Evolutionary conservation across 30 jellyfish, hydroid and myxozoan species (phyloP).

Genomic region (Turritopsis rubra): DNA sequence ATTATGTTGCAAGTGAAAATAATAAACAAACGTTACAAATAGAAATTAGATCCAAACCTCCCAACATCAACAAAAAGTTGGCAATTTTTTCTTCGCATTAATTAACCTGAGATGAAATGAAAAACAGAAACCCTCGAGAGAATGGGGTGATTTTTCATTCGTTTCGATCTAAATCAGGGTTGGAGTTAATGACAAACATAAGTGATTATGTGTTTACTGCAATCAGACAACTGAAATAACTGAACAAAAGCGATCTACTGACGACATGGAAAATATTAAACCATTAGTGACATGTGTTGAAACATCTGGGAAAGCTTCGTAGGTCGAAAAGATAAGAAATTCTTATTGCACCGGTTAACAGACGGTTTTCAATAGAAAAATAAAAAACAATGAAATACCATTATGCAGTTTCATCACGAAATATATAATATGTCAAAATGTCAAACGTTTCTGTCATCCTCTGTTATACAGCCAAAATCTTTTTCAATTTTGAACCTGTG

Average conservation of each 20-base stretch:
- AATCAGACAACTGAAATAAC: neutral
- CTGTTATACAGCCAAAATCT: too few relatives aligned
- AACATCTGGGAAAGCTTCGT: neutral
- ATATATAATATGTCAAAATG: too few relatives aligned
- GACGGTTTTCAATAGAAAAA: neutral
- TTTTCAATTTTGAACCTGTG: too few relatives aligned
- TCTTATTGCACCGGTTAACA: too few relatives aligned
- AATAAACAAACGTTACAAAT: neutral
- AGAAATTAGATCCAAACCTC: neutral
- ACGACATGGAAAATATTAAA: neutral
- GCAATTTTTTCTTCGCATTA: neutral
- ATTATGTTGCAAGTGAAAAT: neutral
- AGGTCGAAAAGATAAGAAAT: neutral
- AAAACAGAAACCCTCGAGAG: neutral
- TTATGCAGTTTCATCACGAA: too few relatives aligned
- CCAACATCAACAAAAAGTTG: neutral
- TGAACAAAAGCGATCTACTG: neutral
- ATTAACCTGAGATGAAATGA: neutral
- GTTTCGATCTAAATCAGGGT: neutral
- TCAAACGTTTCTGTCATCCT: too few relatives aligned
- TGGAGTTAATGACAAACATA: neutral
- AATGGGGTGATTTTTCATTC: neutral
- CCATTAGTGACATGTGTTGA: neutral
- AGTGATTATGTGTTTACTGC: neutral
- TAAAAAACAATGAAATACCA: too few relatives aligned